Conservation (phyloP, 2,888 invertebrate species). For the Mycogona germanica region DNA sequence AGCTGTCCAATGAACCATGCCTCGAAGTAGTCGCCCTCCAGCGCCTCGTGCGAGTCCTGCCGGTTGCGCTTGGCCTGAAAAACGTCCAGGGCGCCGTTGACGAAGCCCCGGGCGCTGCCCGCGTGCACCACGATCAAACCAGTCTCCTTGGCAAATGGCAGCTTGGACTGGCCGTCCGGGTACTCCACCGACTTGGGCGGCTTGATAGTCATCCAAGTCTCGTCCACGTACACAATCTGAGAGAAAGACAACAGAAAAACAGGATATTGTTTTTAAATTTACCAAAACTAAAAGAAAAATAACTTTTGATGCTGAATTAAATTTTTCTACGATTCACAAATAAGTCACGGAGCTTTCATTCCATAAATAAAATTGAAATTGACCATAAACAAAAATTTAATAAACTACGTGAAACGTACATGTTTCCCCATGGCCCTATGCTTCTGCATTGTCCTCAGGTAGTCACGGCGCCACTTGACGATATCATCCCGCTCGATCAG, state of each 20-base stretch:
- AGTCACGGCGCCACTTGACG: not conserved
- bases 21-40: slow-evolving; percentile 5
- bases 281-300: not conserved
- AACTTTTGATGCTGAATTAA: no score
- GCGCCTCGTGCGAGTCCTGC: not conserved
- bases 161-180: no score
- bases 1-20: slow-evolving; percentile 8
- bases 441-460: not conserved
- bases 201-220: not conserved
- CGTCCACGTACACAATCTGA: not conserved
- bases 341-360: no score
- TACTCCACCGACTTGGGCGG: not conserved
- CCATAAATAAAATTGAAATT: no score
- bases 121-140: slow-evolving; percentile 11
- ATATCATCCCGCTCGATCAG: not conserved
- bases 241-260: not conserved
- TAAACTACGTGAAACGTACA: no score
- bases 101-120: slow-evolving; percentile 5
- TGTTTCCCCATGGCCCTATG: not conserved
- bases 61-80: slow-evolving; percentile 4
- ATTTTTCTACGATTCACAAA: no score
- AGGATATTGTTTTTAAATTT: not conserved
- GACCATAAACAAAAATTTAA: no score
- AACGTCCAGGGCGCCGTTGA: not conserved
- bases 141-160: not conserved